Base-by-base conservation (phyloP, 2,113 vertebrate genomes). In the Catharus fuscescens region DNA sequence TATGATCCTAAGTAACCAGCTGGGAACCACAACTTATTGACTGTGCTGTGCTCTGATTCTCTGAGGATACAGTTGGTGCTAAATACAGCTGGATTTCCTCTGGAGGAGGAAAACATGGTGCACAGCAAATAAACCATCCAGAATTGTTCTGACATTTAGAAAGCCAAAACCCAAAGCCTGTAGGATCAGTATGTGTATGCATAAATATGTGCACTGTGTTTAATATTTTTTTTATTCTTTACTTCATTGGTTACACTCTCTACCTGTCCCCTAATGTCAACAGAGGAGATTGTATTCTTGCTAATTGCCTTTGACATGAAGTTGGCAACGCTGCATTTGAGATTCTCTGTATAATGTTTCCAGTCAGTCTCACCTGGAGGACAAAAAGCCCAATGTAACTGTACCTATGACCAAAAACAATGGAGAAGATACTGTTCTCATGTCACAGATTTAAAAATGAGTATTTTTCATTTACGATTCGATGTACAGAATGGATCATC, bases 241-340 rank as follows among this genome's bases (percentile, higher is more conserved):
- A 80, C 31, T 86, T 92, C 47, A 40, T 28, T 70, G 67, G 20
- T 56, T 83, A 60, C 23, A 32, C 6, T 96, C 83, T 93, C 94
- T 94, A 94, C 86, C 83, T 94, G 80, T 57, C 94, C 94, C 44
- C 80, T 83, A 67, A 91, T 34, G 83, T 91, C 95, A 95, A 40
- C 31, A 86, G 81, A 94, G 76, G 64, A 94, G 61, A 90, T 7
- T 73, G 12, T 82, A 60, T 83, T 86, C 69, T 66, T 69, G 64
- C 82, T 96, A 96, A 97, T 93, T 79, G 77, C 66, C 31, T 96
- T 73, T 97, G 95, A 97, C 72, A 3, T 52, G 45, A 88, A 90
- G 76, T 71, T 91, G 89, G 79, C 76, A 96, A 85, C 72, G 44
- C 66, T 64, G 38, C 81, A 78, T 93, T 88, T 78, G 82, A 86